phyloP scores from a whole-genome alignment of 1,140 invertebrate species.

The Steinernema feltiae region DNA sequence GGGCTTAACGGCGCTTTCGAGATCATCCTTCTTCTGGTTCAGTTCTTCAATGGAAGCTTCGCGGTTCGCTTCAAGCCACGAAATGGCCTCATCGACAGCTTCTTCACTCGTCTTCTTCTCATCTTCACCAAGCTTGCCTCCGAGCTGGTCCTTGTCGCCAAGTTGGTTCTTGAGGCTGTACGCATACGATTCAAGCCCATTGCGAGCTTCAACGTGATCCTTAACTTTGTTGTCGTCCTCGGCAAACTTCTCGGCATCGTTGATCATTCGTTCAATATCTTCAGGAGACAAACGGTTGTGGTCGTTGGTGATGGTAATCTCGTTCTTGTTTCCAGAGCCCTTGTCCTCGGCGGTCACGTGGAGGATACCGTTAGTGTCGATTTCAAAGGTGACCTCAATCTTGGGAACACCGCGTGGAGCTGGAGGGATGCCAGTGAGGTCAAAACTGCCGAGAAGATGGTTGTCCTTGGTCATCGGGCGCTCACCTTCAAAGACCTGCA shows the following conservation, averaged over 20 bases:
- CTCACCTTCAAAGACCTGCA: constrained; percentile 83
- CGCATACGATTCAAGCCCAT: constrained; percentile 89
- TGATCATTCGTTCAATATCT: constrained; percentile 97
- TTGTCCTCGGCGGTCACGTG: constrained; percentile 92
- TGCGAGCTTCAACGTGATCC: constrained; percentile 85
- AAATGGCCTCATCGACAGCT: constrained; percentile 90
- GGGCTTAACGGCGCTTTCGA: constrained; percentile 89
- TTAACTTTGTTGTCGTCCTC: constrained; percentile 97
- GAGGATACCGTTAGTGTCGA: constrained; percentile 95
- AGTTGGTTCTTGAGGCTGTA: constrained; percentile 94
- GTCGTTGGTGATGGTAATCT: constrained; percentile 97
- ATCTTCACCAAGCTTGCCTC: constrained; percentile 78
- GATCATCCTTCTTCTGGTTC: constrained; percentile 96
- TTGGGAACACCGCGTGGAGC: constrained; percentile 95
- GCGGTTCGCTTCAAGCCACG: constrained; percentile 92
- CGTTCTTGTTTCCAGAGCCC: constrained; percentile 93
- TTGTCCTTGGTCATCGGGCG: constrained; percentile 99
- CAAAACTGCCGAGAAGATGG: constrained; percentile 92
- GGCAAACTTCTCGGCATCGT: constrained; percentile 94
- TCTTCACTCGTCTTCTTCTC: constrained; percentile 91
- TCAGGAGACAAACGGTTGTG: constrained; percentile 92
- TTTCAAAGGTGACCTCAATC: constrained; percentile 91
- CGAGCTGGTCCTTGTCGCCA: constrained; percentile 90
- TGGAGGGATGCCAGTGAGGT: constrained; percentile 93
- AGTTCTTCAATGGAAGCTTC: constrained; percentile 88